Percentiles rank a stretch among this genome's conserved stretches.
phyloP scores from a whole-genome alignment of 2,888 invertebrate genomes.

The Tricholauxania praeusta region DNA sequence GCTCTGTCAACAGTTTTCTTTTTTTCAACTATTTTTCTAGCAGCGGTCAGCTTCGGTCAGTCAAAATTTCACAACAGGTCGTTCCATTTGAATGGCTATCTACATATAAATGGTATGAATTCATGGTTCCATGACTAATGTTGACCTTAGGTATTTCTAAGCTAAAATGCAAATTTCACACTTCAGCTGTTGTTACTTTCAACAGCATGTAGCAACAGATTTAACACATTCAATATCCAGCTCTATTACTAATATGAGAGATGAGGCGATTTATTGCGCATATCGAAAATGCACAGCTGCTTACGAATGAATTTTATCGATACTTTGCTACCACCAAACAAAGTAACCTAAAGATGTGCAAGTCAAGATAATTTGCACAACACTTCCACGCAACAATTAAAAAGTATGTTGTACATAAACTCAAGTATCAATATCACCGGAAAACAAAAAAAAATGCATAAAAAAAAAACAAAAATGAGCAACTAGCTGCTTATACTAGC shows the following conservation, averaged over 20 bases:
- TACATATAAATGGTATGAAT: neutral
- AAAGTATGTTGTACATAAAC: too few relatives aligned
- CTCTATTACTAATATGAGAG: neutral
- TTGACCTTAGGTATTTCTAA: slow-evolving; percentile 13
- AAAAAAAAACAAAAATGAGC: too few relatives aligned
- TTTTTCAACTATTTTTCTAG: neutral
- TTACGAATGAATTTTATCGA: too few relatives aligned
- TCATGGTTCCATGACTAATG: neutral
- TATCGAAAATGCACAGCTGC: too few relatives aligned
- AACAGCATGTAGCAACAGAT: neutral
- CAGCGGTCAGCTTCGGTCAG: neutral
- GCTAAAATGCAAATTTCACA: slow-evolving; percentile 33
- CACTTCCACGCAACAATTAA: too few relatives aligned
- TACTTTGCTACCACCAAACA: too few relatives aligned
- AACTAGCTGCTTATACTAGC: too few relatives aligned
- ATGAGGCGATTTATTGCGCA: too few relatives aligned
- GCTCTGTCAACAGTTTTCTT: slow-evolving; percentile 9
- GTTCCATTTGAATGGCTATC: neutral
- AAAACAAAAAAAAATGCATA: too few relatives aligned
- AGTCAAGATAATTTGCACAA: too few relatives aligned
- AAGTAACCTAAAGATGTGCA: too few relatives aligned
- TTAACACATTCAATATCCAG: neutral
- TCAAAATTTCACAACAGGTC: slow-evolving; percentile 8
- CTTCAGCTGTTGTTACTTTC: slow-evolving; percentile 20
- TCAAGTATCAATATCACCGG: too few relatives aligned